Conservation (phyloP, 2,113 vertebrate genomes). For the Pelobates fuscus region DNA sequence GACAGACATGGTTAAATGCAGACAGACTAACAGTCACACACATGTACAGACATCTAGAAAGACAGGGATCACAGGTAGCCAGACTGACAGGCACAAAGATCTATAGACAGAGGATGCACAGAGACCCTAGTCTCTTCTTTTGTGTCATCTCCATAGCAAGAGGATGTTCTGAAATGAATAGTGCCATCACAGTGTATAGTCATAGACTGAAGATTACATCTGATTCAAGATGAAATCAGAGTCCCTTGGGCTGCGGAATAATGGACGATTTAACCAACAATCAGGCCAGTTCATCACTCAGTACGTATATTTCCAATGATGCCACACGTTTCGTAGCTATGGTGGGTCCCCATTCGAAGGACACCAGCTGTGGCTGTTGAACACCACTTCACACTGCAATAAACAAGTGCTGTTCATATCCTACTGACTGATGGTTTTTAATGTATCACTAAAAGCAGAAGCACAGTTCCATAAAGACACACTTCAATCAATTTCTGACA, state of each 20-base stretch:
- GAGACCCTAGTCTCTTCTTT: background rate
- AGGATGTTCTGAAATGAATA: slow-evolving; percentile 18
- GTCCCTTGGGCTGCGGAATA: slow-evolving; percentile 25
- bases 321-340: background rate
- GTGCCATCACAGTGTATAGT: background rate
- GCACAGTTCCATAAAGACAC: background rate
- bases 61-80: no score
- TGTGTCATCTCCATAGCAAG: background rate
- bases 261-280: slow-evolving; percentile 8
- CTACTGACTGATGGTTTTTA: background rate
- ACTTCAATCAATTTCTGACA: slow-evolving; percentile 1
- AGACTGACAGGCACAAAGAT: no score
- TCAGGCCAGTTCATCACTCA: background rate
- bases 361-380: slow-evolving; percentile 29
- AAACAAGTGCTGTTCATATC: background rate
- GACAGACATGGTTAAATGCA: no score
- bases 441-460: background rate
- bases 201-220: slow-evolving; percentile 31
- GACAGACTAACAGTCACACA: no score
- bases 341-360: slow-evolving; percentile 7
- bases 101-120: no score
- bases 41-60: no score
- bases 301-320: background rate
- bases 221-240: slow-evolving; percentile 2
- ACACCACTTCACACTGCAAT: slow-evolving; percentile 26